Evolutionary conservation across 2,888 invertebrate species (phyloP), one percentile per base, ranked within the genome.

Genomic region (Clusia tigrina): DNA sequence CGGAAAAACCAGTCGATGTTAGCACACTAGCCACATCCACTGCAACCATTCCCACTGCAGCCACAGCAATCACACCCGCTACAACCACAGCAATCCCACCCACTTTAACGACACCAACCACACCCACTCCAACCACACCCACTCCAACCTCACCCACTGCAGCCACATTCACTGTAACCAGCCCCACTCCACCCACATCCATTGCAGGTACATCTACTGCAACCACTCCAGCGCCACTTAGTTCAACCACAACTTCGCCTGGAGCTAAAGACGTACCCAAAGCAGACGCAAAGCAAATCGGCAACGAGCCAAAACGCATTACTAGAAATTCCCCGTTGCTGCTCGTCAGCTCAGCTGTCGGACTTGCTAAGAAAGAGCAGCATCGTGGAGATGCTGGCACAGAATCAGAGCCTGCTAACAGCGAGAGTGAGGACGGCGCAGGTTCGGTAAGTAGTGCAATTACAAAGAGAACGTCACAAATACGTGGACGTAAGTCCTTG

Each of bases 401-500:
- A 42, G 42, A 32, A 15, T 17, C 58, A 9, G 60, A 64, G 3
- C 66, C 61, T 15, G 60, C 68, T 54, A 70, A 67, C 42, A 71
- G 71, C 48, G 71, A 70, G 55, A 68, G 69, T 55, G 72, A 72
- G 51, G 72, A 72, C n/a, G 57, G 53, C 0, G 53, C 59, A 9
- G 55, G 48, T 15, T 38, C 55, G n/a, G 59, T 15, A 3, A 6
- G n/a, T 52, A 22, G 24, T 22, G 37, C 17, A 25, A 24, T 22
- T 23, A 55, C 42, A 32, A 23, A 52, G 22, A 17, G 15, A 63
- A 54, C 46, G 60, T 57, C 22, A 38, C 58, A 46, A 59, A 74
- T 78, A 65, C 78, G 79, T 23, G 79, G 79, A 22, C 79, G 80
- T 17, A 80, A 80, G 60, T 76, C 79, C 2, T 66, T 80, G 24